Percentiles rank a stretch among this genome's conserved stretches.
phyloP scores from a whole-genome alignment of 2,797 vertebrate genomes.

The Syngnathus acus region DNA sequence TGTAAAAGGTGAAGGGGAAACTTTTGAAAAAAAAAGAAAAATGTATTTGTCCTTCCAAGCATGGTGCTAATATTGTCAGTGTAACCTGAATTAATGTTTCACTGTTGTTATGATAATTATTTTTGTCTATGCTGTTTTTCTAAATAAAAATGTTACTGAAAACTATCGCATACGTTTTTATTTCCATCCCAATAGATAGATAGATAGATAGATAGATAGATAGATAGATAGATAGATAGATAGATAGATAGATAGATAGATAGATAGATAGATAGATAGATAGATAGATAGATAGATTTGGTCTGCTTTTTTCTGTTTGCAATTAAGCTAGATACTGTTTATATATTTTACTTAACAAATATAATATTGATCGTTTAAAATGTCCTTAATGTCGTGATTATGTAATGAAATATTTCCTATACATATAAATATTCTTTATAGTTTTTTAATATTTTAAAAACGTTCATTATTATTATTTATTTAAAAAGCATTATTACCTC shows the following conservation, averaged over 20 bases:
- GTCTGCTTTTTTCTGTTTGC: too few relatives aligned
- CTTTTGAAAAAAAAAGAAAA: conserved; percentile 25
- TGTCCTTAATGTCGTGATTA: too few relatives aligned
- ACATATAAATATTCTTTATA: too few relatives aligned
- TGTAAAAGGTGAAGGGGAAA: conserved; percentile 4
- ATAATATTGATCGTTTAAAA: too few relatives aligned
- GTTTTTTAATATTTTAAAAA: too few relatives aligned
- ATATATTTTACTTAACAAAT: too few relatives aligned
- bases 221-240: not conserved
- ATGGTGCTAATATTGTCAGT: conserved; percentile 47
- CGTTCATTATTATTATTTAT: too few relatives aligned
- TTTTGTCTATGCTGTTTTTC: conserved; percentile 50
- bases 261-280: not conserved
- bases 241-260: conserved; percentile 5
- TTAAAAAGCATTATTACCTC: too few relatives aligned
- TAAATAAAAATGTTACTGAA: conserved; percentile 60
- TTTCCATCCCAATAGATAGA: conserved; percentile 8
- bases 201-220: too few relatives aligned
- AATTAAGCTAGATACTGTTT: not conserved
- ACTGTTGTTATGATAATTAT: conserved; percentile 28
- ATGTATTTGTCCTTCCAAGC: conserved; percentile 34
- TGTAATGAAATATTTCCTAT: too few relatives aligned
- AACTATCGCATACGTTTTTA: conserved; percentile 6
- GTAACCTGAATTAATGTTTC: conserved; percentile 46
- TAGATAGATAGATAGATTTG: not conserved